Evolutionary conservation across 1,140 invertebrate species (phyloP).

Genomic region (Drosophila pandora): DNA sequence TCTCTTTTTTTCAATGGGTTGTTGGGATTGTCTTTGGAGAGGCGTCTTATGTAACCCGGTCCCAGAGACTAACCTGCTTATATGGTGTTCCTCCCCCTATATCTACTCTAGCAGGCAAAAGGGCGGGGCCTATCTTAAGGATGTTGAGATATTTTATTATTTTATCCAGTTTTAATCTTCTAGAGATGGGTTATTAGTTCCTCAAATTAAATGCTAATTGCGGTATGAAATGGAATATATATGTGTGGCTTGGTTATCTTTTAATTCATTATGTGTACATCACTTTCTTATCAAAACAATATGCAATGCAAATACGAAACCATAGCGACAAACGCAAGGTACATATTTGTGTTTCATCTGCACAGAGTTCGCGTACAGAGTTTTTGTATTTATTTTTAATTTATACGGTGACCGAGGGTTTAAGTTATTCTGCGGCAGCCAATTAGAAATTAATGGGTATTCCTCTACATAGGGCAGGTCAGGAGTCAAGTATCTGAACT

Average conservation of each 20-base stretch:
- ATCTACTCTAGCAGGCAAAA: neutral
- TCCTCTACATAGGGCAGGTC: neutral
- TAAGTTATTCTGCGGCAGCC: neutral
- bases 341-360: slow-evolving; percentile 29
- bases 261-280: slow-evolving; percentile 7
- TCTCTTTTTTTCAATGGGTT: slow-evolving; percentile 28
- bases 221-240: slow-evolving; percentile 7
- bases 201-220: no score
- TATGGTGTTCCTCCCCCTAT: slow-evolving; percentile 7
- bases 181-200: no score
- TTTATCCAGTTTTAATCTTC: neutral
- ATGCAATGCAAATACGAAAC: slow-evolving; percentile 17
- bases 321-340: slow-evolving; percentile 30
- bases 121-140: slow-evolving; percentile 14
- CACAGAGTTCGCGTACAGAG: slow-evolving; percentile 1
- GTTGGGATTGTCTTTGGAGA: slow-evolving; percentile 23
- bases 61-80: slow-evolving; percentile 34
- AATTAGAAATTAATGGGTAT: neutral
- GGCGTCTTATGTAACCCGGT: slow-evolving; percentile 32
- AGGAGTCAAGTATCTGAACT: neutral
- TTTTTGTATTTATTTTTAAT: neutral
- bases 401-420: neutral
- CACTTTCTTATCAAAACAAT: slow-evolving; percentile 29
- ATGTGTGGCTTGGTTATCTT: slow-evolving; percentile 13
- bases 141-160: neutral